Evolutionary conservation across 2,113 vertebrate genomes (phyloP).

Genomic region (Tyto alba): DNA sequence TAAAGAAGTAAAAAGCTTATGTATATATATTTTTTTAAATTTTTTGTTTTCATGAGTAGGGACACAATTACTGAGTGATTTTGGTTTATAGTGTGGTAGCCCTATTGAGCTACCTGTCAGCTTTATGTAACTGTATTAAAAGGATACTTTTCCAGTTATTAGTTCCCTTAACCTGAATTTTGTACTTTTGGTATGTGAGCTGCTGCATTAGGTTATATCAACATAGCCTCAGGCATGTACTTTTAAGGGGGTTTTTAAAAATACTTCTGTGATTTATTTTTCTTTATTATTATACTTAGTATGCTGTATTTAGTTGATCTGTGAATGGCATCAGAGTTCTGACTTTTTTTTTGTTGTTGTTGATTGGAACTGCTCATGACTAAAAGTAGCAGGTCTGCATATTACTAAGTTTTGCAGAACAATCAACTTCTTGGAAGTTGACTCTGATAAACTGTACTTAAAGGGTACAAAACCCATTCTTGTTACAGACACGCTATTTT

Average conservation of each 20-base stretch:
- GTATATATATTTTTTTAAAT: not conserved
- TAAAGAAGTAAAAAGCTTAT: not conserved
- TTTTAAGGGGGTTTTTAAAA: not conserved
- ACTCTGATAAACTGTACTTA: not conserved
- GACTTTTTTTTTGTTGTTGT: not conserved
- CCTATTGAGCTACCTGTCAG: not conserved
- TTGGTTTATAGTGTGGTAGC: not conserved
- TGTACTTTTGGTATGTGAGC: not conserved
- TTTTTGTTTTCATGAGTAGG: not conserved
- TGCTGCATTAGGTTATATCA: not conserved
- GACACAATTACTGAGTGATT: not conserved
- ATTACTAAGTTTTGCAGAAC: not conserved
- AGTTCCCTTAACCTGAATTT: not conserved
- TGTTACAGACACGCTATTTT: slow-evolving; percentile 82
- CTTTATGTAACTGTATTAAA: not conserved
- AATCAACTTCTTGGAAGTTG: not conserved
- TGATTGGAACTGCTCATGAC: not conserved
- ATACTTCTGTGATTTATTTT: not conserved
- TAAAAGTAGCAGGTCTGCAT: not conserved
- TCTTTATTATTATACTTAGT: not conserved
- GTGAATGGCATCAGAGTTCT: not conserved
- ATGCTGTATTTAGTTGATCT: not conserved
- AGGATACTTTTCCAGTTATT: not conserved
- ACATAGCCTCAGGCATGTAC: not conserved
- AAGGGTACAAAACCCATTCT: not conserved